Conservation (phyloP, 2,113 vertebrate species). For the Hippocampus barbouri region DNA sequence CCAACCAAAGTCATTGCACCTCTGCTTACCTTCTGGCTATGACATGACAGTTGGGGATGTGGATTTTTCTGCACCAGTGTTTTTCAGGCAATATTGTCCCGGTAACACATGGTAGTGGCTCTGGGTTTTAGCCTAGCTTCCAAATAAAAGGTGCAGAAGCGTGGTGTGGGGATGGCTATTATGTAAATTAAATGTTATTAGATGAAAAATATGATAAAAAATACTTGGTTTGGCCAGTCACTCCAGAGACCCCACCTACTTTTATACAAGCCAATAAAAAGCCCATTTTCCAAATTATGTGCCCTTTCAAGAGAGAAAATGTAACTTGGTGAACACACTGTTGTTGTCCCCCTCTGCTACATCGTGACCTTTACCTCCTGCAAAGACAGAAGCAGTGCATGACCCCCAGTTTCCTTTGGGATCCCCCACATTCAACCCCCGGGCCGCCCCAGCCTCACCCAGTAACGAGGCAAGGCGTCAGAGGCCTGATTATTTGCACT, state of each 20-base stretch:
- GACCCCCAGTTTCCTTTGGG: conserved; percentile 74
- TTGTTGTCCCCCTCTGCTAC: conserved; percentile 36
- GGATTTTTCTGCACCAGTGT: too few relatives aligned
- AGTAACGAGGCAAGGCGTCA: conserved; percentile 79
- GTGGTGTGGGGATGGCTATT: too few relatives aligned
- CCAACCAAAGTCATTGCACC: neutral
- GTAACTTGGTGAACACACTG: neutral
- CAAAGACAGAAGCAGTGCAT: conserved; percentile 27
- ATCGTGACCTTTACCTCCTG: conserved; percentile 52
- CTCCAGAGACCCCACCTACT: too few relatives aligned
- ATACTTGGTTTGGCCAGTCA: too few relatives aligned
- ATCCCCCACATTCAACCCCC: conserved; percentile 61
- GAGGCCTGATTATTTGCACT: conserved; percentile 74
- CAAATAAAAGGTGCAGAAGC: too few relatives aligned
- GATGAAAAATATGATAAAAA: too few relatives aligned
- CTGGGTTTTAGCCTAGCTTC: too few relatives aligned
- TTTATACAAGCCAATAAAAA: too few relatives aligned
- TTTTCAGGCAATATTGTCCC: too few relatives aligned
- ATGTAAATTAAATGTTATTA: neutral
- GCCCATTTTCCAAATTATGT: too few relatives aligned
- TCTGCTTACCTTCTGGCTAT: neutral
- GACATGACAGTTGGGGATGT: neutral
- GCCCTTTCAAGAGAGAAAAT: neutral
- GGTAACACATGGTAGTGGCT: too few relatives aligned
- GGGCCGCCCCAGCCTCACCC: conserved; percentile 20